These are phyloP conservation scores for Protomyctophum bolini DNA, from an alignment of 2,113 vertebrate genomes.

Conservation along the genomic window DNA sequence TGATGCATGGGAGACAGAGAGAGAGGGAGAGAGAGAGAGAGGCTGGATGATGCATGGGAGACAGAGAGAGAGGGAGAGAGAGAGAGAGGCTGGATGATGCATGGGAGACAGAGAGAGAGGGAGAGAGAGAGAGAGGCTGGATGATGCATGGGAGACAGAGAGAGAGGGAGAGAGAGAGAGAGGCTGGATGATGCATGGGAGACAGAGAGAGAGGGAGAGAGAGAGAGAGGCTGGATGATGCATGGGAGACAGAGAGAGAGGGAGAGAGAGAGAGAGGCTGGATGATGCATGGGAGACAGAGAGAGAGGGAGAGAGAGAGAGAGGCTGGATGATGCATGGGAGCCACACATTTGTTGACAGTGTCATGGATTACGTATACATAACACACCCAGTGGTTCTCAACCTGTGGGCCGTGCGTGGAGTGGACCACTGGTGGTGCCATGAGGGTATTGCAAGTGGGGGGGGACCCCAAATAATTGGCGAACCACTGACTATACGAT, in stretches of 20 bases:
- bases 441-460: too few species aligned
- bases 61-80: constrained; percentile 3
- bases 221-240: too few species aligned
- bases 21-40: not conserved
- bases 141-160: not conserved
- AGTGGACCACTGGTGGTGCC: too few species aligned
- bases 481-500: too few species aligned
- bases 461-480: too few species aligned
- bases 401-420: too few species aligned
- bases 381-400: too few species aligned
- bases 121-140: not conserved
- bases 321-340: not conserved
- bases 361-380: too few species aligned
- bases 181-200: too few species aligned
- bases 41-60: not conserved
- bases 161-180: constrained; percentile 21
- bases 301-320: not conserved
- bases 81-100: too few species aligned
- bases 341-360: not conserved
- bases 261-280: not conserved
- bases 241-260: not conserved
- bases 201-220: not conserved
- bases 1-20: too few species aligned
- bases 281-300: not conserved
- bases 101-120: too few species aligned